Base-by-base conservation (phyloP, 2,888 invertebrate genomes). In the Chironomus riparius region DNA sequence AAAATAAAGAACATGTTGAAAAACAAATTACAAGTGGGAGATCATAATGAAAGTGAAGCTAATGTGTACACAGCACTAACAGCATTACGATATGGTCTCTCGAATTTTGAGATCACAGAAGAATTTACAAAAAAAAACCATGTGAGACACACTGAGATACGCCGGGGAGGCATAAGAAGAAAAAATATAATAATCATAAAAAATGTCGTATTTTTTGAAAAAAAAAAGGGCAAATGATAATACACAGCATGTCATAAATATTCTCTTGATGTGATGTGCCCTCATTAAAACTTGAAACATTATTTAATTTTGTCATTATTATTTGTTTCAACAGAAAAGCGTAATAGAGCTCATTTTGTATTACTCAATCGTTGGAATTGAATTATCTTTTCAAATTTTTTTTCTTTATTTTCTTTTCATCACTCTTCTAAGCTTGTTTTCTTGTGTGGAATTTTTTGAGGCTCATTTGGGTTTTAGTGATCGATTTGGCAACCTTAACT, bases 11-110 rank as follows among this genome's bases (percentile, higher is more conserved):
- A 65, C 65, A 65, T 65, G 65, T 65, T 65, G 65, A 65, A 65
- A 65, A 65, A 65, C 65, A 65, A 65, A 65, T 65, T 65, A 65
- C 65, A 65, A 65, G 65, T 65, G 65, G 65, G 65, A 65, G 65
- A 65, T 18, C 56, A 18, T 18, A 56, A 56, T 56, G 56, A 56
- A 56, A 56, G 56, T 56, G 56, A 56, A 56, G 15, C 18, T 38
- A 38, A 38, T 38, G 38, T 38, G 38, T 38, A 38, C 38, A 38
- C 38, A 38, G 38, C 38, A 38, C 38, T 38, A 38, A 38, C 10
- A 38, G 38, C 10, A 38, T 38, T 38, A 38, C 38, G 38, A 38
- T 38, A 38, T 38, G 38, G 38, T 38, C 38, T 38, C 10, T 38
- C 38, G 38, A 38, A 38, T 38, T 38, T 38, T 38, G 38, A 38